Base-by-base conservation (phyloP, 2,113 vertebrate species). In the Toxotes jaculatrix region DNA sequence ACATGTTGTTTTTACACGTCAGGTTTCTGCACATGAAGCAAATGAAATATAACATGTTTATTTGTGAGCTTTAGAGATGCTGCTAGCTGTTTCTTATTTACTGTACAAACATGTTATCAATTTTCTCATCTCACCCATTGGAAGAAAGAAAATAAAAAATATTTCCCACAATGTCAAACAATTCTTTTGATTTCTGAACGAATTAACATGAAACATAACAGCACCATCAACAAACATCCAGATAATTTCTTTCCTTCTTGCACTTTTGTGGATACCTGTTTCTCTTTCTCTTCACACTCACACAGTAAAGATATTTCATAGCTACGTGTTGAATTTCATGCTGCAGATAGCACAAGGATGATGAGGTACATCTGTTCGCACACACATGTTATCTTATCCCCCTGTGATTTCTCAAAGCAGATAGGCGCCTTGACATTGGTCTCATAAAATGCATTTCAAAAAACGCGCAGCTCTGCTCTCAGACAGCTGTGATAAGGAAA, bases 401-500 rank as follows among this genome's bases (percentile, higher is more conserved):
- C 55, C 27, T 40, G 72, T 79, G 64, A 71, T 63, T 80, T 45
- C 27, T 73, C 8, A 2, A 7, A 7, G 1, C 70, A 47, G 63
- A 88, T 53, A 62, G 53, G 14, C 4, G 12, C 61, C 76, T 64
- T 42, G 34, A 82, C 69, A 65, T n/a, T 1, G 0, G 32, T 57
- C 4, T 74, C 62, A 63, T 67, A 53, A 79, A 80, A 86, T 63
- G 68, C 42, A 79, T 73, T 82, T 55, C 1, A 21, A 56, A 75
- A 17, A 27, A 73, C 34, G 27, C 3, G 3, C 36, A 34, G n/a
- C 36, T 76, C 49, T 61, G 80, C 32, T 73, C 40, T 43, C 42
- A 55, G 47, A 82, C 74, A 85, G 53, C 70, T 67, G 79, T 66
- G 83, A 92, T 87, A 79, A 90, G 70, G 42, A 80, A 72, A 65